These are phyloP conservation scores for Myrmophylax atrothorax DNA, from an alignment of 2,113 vertebrate genomes.

Conservation along the genomic window DNA sequence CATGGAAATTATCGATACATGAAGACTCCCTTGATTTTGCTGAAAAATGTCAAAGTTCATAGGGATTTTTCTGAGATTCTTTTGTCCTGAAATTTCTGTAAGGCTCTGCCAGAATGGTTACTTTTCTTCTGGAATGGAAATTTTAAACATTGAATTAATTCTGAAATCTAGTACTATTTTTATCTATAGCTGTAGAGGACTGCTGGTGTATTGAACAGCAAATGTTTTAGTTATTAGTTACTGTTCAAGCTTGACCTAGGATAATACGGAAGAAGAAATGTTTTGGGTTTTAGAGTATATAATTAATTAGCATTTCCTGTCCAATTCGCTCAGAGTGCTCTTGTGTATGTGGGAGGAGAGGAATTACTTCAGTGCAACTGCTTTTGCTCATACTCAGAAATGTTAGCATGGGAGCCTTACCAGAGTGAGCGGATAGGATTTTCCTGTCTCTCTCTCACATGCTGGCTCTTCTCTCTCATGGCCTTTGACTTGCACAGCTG, in stretches of 20 bases:
- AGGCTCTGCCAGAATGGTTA: neutral
- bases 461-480: neutral
- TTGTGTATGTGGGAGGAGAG: fast-evolving
- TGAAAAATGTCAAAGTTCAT: neutral
- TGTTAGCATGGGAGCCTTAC: neutral
- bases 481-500: neutral
- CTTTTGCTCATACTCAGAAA: neutral
- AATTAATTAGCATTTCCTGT: constrained; percentile 3
- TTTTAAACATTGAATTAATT: neutral
- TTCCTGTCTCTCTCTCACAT: neutral
- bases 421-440: neutral
- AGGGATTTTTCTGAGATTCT: neutral
- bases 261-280: neutral
- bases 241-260: neutral
- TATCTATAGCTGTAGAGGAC: neutral
- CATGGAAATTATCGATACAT: neutral
- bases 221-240: neutral
- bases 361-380: neutral
- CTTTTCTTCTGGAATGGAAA: neutral
- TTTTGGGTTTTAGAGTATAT: neutral
- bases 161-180: neutral
- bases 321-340: neutral
- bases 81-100: neutral
- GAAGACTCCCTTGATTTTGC: neutral
- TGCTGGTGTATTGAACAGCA: neutral